Evolutionary conservation across 2,113 vertebrate species (phyloP), one percentile per base, ranked within the genome.

Genomic region (Pseudolaguvia tuberculata): DNA sequence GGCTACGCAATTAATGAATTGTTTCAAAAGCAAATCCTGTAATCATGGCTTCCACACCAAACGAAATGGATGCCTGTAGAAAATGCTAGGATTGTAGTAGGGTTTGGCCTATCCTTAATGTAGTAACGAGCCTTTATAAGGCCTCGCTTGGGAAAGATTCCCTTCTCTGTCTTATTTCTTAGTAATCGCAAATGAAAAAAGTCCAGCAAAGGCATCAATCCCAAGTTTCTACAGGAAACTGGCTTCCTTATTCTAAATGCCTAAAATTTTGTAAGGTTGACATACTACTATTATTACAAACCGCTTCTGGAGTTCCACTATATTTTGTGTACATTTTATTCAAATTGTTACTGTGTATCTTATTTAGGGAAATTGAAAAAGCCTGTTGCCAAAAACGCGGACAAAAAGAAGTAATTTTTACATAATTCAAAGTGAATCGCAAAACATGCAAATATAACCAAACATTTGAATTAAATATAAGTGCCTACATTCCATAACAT

Each of bases 21-120:
- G 61, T 48, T 75, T 20, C 63, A 42, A 61, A 72, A 47, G 13
- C 25, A 68, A 75, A 58, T 75, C 35, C 55, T 69, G 74, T 59
- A 69, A 25, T 51, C 65, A 65, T 66, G 42, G 53, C 63, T 39
- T 48, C 55, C 65, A 59, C 59, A 68, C 65, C 17, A 69, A 76
- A 69, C 3, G 55, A 69, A 59, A 69, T 67, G 65, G 67, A 69
- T 57, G 53, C 65, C 55, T 76, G 31, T 57, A 59, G 47, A 76
- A 82, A 58, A 70, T 76, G 75, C 82, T 67, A 23, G 23, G 82
- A 77, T 85, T 73, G 82, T 67, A 78, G 83, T 84, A 86, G 86
- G 86, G 85, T 80, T 87, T 89, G 86, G 88, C 86, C 84, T 83
- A 82, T 71, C 80, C 88, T 86, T 86, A 87, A 81, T 79, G 85